Evolutionary conservation across 2,888 invertebrate genomes (phyloP).

Genomic region (Cryptophagus acutangulus): DNA sequence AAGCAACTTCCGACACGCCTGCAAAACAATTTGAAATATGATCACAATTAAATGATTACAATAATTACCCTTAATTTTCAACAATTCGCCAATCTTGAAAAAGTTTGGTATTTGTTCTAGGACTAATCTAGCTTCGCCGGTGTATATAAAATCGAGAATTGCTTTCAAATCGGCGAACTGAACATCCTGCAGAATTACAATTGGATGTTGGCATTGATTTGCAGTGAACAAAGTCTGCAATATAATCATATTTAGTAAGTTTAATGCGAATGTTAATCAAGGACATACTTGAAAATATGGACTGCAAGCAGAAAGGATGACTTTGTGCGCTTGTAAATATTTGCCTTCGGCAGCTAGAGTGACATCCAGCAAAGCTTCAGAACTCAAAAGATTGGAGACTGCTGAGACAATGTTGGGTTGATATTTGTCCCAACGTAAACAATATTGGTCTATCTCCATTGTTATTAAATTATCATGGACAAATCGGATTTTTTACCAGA

Average conservation of each 20-base stretch:
- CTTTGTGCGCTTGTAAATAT: slow-evolving; percentile 83
- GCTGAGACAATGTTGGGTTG: slow-evolving; percentile 89
- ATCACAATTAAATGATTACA: too few species aligned
- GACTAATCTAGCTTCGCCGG: slow-evolving; percentile 87
- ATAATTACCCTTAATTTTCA: slow-evolving; percentile 73
- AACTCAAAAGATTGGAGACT: slow-evolving; percentile 76
- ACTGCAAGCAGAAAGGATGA: slow-evolving; percentile 85
- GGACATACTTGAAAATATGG: slow-evolving; percentile 94
- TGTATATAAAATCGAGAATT: slow-evolving; percentile 90
- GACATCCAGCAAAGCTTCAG: slow-evolving; percentile 82
- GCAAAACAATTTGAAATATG: slow-evolving; percentile 12
- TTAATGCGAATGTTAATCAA: too few species aligned
- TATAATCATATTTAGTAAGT: too few species aligned
- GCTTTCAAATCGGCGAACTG: slow-evolving; percentile 79
- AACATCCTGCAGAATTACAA: slow-evolving; percentile 85
- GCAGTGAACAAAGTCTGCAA: slow-evolving; percentile 73
- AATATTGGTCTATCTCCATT: slow-evolving; percentile 49
- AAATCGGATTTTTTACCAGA: too few species aligned
- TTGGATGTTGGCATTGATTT: slow-evolving; percentile 84
- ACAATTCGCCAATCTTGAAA: slow-evolving; percentile 76
- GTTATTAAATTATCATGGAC: too few species aligned
- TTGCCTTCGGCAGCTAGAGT: slow-evolving; percentile 88
- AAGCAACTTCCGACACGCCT: slow-evolving; percentile 79
- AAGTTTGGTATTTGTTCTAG: slow-evolving; percentile 79
- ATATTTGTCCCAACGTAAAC: slow-evolving; percentile 83